Conservation (phyloP, 1,140 invertebrate species). For the Pachyrhynchus sulphureomaculatus region DNA sequence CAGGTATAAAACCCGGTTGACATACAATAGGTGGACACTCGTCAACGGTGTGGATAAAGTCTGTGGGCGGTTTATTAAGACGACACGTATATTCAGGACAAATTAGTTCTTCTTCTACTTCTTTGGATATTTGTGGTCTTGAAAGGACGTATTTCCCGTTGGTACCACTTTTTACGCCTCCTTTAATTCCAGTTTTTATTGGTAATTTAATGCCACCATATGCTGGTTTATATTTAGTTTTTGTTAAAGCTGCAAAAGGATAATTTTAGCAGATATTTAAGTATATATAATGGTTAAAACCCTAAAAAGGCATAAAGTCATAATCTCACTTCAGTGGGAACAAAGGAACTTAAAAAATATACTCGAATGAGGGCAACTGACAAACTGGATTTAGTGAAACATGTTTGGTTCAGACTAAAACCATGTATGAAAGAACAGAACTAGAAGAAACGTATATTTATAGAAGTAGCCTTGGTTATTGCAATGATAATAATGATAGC, state of each 20-base stretch:
- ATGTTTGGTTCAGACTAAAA: too few species aligned
- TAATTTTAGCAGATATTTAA: too few species aligned
- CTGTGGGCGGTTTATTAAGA: constrained; percentile 50
- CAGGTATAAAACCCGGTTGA: constrained; percentile 57
- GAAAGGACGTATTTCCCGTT: constrained; percentile 7
- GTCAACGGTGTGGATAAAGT: constrained; percentile 39
- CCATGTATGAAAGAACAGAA: too few species aligned
- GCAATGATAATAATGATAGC: too few species aligned
- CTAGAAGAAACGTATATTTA: too few species aligned
- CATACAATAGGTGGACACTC: constrained; percentile 60
- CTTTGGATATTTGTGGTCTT: neutral
- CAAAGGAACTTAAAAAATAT: too few species aligned
- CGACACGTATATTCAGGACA: constrained; percentile 60
- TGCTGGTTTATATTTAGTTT: constrained; percentile 18
- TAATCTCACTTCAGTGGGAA: too few species aligned
- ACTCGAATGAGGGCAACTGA: too few species aligned
- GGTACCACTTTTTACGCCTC: constrained; percentile 32
- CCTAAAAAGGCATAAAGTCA: too few species aligned
- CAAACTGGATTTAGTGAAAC: too few species aligned
- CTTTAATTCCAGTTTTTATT: constrained; percentile 42
- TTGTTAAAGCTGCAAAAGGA: constrained; percentile 1
- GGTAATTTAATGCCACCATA: constrained; percentile 44
- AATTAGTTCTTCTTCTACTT: constrained; percentile 38
- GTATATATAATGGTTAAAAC: too few species aligned
- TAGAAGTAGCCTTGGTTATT: too few species aligned